phyloP scores from a whole-genome alignment of 2,888 invertebrate genomes.

The Drosophila maculinotata region DNA sequence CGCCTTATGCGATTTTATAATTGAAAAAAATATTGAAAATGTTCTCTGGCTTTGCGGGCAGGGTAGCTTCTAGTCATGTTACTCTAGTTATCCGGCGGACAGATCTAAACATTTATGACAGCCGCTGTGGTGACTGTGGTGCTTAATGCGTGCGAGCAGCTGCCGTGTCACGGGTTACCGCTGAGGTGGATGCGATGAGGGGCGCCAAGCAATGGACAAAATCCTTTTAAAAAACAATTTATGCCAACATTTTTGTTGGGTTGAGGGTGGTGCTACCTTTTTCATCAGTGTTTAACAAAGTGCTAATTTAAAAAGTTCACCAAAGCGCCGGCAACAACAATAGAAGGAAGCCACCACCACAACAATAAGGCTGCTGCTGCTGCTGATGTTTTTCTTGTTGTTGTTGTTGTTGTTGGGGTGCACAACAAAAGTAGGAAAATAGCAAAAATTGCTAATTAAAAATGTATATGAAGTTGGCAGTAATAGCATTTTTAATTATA shows the following conservation, averaged over 20 bases:
- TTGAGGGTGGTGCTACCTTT: conserved; percentile 63
- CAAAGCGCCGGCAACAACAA: conserved; percentile 47
- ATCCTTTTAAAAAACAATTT: conserved; percentile 81
- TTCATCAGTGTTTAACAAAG: conserved; percentile 82
- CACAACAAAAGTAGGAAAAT: conserved; percentile 81
- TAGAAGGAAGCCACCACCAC: conserved; percentile 45
- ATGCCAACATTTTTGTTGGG: conserved; percentile 58
- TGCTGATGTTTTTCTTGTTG: conserved; percentile 15
- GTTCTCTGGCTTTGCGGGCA: conserved; percentile 3
- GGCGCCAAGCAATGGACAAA: conserved; percentile 65
- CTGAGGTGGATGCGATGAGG: conserved; percentile 13
- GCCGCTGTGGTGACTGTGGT: conserved; percentile 52
- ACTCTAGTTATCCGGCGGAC: conserved; percentile 11
- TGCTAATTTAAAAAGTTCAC: conserved; percentile 83
- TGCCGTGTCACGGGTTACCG: conserved; percentile 69
- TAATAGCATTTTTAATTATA: conserved; percentile 84
- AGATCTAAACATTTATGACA: conserved; percentile 72
- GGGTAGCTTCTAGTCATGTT: conserved; percentile 34
- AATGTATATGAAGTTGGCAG: conserved; percentile 84
- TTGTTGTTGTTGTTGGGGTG: conserved; percentile 28
- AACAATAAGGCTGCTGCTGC: conserved; percentile 43
- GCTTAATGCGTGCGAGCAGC: conserved; percentile 77
- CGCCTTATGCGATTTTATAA: neutral
- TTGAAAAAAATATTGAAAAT: conserved; percentile 12
- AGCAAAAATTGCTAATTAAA: conserved; percentile 85